These are phyloP conservation scores for Whitmania pigra DNA, from an alignment of 1,140 invertebrate species.

Conservation along the genomic window DNA sequence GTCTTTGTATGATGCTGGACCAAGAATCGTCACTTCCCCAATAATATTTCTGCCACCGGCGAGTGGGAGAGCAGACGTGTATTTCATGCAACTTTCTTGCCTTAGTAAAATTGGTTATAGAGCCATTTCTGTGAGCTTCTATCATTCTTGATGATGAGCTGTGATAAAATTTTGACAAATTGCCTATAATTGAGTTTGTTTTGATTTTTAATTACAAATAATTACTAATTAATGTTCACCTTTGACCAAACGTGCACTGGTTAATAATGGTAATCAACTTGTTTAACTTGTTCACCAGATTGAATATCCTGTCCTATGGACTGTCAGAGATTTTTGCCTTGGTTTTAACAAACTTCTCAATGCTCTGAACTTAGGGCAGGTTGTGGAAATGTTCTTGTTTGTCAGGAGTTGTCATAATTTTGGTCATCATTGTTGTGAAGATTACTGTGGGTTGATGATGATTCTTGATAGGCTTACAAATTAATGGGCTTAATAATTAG, in stretches of 20 bases:
- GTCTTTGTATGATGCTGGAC: constrained; percentile 75
- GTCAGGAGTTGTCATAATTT: not conserved
- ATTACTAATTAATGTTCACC: not conserved
- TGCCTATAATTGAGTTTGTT: not conserved
- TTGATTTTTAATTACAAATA: not conserved
- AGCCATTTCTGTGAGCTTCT: constrained; percentile 58
- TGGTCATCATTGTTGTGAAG: no score
- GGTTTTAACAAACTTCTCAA: constrained; percentile 49
- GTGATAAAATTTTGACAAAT: no score
- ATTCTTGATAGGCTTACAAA: no score
- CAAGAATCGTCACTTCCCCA: constrained; percentile 62
- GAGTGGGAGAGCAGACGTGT: constrained; percentile 75
- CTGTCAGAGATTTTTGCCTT: constrained; percentile 69
- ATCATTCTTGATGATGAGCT: not conserved
- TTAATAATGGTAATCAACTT: not conserved
- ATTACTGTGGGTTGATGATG: no score
- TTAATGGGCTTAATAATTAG: no score
- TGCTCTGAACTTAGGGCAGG: not conserved
- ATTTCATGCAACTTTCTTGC: constrained; percentile 67
- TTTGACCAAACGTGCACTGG: not conserved
- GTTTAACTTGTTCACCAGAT: constrained; percentile 46
- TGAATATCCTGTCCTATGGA: constrained; percentile 76
- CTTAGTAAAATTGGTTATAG: constrained; percentile 65
- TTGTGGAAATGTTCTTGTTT: not conserved
- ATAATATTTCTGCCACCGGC: constrained; percentile 73